A percentile compares a stretch with the other conserved stretches of the same genome.
Evolutionary conservation across 1,140 invertebrate genomes (phyloP).

Genomic region (Pseudachorutes palmiensis): DNA sequence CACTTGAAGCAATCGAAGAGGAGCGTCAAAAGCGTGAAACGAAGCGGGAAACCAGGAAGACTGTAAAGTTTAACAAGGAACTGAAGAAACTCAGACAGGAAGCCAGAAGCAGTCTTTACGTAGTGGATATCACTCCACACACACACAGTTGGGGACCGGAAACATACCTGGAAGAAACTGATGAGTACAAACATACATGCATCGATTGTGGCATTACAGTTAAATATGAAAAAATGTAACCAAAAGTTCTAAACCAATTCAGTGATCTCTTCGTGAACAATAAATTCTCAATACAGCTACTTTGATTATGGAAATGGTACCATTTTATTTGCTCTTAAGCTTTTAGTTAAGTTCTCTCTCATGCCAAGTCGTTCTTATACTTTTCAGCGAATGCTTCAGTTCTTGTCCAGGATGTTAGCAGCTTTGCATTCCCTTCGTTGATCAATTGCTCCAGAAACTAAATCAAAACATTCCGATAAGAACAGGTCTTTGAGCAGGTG

Average conservation of each 20-base stretch:
- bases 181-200: neutral
- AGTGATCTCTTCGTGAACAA: too few relatives aligned
- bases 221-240: neutral
- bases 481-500: slow-evolving; percentile 19
- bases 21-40: neutral
- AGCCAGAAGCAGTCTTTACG: neutral
- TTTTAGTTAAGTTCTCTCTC: too few relatives aligned
- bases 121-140: neutral
- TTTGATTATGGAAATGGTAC: too few relatives aligned
- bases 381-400: too few relatives aligned
- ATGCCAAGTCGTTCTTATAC: too few relatives aligned
- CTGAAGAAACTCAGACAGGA: neutral
- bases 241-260: too few relatives aligned
- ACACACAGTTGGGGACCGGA: neutral
- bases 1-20: neutral
- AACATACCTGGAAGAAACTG: neutral
- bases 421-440: slow-evolving; percentile 38
- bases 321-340: too few relatives aligned
- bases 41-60: neutral
- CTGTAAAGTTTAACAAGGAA: neutral
- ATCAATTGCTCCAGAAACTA: slow-evolving; percentile 38
- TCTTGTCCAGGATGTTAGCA: slow-evolving; percentile 40
- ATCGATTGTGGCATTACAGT: neutral
- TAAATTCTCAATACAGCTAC: too few relatives aligned
- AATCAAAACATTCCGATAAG: slow-evolving; percentile 19